Conservation (phyloP, 1,140 invertebrate species). For the Drosophila saltans region DNA sequence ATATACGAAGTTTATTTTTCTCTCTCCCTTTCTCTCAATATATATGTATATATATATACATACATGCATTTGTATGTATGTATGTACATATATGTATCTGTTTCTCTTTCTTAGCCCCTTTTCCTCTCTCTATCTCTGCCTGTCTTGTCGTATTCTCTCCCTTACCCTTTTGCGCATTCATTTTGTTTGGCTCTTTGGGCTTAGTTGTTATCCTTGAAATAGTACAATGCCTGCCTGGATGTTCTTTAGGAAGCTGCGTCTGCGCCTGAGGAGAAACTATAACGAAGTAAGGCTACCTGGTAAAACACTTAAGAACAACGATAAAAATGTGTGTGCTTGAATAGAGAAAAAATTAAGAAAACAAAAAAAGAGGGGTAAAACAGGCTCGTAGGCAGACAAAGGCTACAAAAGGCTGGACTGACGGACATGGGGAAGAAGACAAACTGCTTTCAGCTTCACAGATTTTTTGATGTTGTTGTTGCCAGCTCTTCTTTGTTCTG, state of each 20-base stretch:
- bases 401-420: conserved; percentile 28
- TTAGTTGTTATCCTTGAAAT: conserved; percentile 80
- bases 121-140: not conserved
- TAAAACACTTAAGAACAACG: conserved; percentile 55
- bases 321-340: conserved; percentile 53
- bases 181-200: conserved; percentile 24
- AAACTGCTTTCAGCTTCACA: conserved; percentile 78
- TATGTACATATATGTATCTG: too few relatives aligned
- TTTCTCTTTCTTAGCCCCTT: not conserved
- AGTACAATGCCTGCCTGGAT: conserved; percentile 73
- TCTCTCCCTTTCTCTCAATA: too few relatives aligned
- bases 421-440: conserved; percentile 64
- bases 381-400: conserved; percentile 52
- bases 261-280: conserved; percentile 23
- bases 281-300: conserved; percentile 33
- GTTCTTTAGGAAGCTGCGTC: conserved; percentile 54
- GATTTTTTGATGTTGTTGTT: conserved; percentile 57
- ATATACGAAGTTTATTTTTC: too few relatives aligned
- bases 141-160: not conserved
- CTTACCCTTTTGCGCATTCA: not conserved
- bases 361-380: conserved; percentile 42
- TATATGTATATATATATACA: too few relatives aligned
- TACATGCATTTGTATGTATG: too few relatives aligned
- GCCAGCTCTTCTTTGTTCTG: conserved; percentile 56
- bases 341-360: conserved; percentile 20